Evolutionary conservation across 2,113 vertebrate species (phyloP).

Genomic region (Ailuropoda melanoleuca): DNA sequence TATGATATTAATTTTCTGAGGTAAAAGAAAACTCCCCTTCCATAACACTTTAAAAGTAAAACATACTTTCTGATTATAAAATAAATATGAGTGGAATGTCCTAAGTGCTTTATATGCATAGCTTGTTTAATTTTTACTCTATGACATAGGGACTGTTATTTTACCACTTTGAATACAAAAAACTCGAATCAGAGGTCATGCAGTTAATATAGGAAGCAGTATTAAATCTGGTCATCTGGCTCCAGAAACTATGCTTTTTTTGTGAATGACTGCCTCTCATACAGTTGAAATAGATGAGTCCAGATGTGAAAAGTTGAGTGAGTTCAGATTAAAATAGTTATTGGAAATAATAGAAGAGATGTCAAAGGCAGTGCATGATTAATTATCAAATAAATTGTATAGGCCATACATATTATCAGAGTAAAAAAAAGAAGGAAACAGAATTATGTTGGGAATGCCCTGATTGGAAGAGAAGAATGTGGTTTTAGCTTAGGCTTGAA

Average conservation of each 20-base stretch:
- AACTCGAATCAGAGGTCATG: background rate
- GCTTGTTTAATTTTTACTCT: background rate
- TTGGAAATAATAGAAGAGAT: background rate
- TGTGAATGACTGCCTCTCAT: background rate
- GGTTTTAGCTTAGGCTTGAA: background rate
- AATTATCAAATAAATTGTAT: background rate
- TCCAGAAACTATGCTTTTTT: background rate
- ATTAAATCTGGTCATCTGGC: background rate
- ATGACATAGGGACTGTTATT: background rate
- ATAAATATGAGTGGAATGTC: background rate
- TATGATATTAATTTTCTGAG: background rate
- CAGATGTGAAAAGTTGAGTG: conserved; percentile 6
- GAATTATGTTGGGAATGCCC: background rate
- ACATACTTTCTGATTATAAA: background rate
- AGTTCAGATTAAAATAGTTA: background rate
- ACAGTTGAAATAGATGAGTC: background rate
- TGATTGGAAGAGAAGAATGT: background rate
- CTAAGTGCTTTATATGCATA: background rate
- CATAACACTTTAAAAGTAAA: background rate
- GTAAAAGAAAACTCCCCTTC: background rate
- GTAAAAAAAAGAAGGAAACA: background rate
- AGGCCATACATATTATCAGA: background rate
- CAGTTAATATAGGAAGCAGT: background rate
- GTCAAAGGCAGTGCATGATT: background rate
- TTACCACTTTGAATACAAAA: conserved; percentile 6